A percentile compares a stretch with the other conserved stretches of the same genome.
Evolutionary conservation across 2,888 invertebrate species (phyloP).

Genomic region (Drosophila robusta): DNA sequence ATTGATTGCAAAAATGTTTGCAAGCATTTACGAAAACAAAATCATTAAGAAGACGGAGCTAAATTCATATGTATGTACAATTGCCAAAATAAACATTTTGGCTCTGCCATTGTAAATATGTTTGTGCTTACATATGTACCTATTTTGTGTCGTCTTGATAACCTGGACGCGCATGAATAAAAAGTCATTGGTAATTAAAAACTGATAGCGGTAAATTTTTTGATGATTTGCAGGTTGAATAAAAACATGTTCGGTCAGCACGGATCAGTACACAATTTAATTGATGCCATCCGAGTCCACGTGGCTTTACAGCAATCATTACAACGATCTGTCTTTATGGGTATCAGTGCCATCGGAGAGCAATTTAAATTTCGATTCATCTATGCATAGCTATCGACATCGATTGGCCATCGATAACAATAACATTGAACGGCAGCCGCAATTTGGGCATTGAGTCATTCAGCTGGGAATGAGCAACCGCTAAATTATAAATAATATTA

Average conservation of each 20-base stretch:
- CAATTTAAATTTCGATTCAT: slow-evolving; percentile 18
- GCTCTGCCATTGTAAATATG: not conserved
- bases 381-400: slow-evolving; percentile 4
- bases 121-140: not conserved
- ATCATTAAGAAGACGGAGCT: slow-evolving; percentile 31
- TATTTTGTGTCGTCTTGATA: slow-evolving; percentile 34
- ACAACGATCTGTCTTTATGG: not conserved
- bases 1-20: slow-evolving; percentile 33
- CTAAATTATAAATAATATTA: slow-evolving; percentile 76
- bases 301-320: no score
- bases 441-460: slow-evolving; percentile 49
- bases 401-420: slow-evolving; percentile 35
- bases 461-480: slow-evolving; percentile 38
- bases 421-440: slow-evolving; percentile 13
- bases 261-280: slow-evolving; percentile 46
- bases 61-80: slow-evolving; percentile 15
- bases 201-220: slow-evolving; percentile 30
- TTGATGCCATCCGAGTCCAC: slow-evolving; percentile 9
- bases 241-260: slow-evolving; percentile 45
- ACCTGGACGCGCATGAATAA: slow-evolving; percentile 45
- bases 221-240: slow-evolving; percentile 27
- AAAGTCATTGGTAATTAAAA: slow-evolving; percentile 40
- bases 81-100: slow-evolving; percentile 18
- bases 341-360: not conserved
- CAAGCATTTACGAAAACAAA: slow-evolving; percentile 26